These are phyloP conservation scores for Lichenostomus cassidix DNA, from an alignment of 2,113 vertebrate genomes.

Conservation along the genomic window DNA sequence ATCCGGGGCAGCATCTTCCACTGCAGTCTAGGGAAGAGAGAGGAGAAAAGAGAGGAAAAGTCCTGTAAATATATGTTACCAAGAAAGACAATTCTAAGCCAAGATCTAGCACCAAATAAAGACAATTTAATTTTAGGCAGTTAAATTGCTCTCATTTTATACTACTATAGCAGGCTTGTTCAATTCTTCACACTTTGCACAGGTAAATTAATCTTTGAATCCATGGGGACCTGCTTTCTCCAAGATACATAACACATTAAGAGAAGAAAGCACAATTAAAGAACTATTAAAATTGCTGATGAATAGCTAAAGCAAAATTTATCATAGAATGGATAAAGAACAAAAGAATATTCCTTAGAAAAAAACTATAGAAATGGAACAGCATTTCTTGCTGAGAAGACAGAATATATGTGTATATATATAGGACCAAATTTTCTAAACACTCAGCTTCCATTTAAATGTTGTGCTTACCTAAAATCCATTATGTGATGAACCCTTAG, in stretches of 20 bases:
- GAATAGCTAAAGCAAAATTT: background rate
- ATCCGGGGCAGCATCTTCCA: slow-evolving; percentile 64
- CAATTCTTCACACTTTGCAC: background rate
- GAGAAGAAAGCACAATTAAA: background rate
- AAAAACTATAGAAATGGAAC: background rate
- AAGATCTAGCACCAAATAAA: background rate
- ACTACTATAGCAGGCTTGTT: background rate
- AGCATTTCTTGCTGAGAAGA: background rate
- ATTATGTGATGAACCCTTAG: background rate
- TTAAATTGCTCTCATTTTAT: background rate
- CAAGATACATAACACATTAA: background rate
- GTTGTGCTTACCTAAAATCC: background rate
- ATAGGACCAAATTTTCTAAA: background rate
- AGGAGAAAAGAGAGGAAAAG: background rate
- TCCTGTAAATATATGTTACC: background rate
- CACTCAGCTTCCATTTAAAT: background rate
- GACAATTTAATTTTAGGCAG: background rate
- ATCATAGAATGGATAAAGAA: background rate
- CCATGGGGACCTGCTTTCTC: background rate
- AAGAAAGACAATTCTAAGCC: background rate
- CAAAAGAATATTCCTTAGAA: background rate
- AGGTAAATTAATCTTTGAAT: background rate
- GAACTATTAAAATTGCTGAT: background rate
- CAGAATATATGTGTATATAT: background rate
- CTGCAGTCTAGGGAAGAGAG: slow-evolving; percentile 45